These are phyloP conservation scores for Drosophila sechellia DNA, from an alignment of 1,140 invertebrate genomes.

Conservation along the genomic window DNA sequence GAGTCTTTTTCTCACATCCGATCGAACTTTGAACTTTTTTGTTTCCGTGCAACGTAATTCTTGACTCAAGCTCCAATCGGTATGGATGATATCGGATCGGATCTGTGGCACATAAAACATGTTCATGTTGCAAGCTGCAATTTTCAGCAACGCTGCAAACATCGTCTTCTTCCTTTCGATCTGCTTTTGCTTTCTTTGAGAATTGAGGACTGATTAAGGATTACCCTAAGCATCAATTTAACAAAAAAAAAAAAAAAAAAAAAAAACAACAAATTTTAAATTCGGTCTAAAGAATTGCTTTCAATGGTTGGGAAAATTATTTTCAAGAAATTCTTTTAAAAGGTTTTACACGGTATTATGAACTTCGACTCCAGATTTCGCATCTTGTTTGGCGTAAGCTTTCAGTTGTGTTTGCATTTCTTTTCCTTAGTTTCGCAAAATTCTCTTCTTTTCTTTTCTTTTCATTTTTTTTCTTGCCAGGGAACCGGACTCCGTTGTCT, in stretches of 20 bases:
- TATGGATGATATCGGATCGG: constrained; percentile 9
- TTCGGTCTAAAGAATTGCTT: no score
- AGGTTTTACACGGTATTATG: background rate
- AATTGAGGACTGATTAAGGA: background rate
- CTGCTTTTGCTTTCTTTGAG: constrained; percentile 38
- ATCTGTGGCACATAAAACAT: constrained; percentile 63
- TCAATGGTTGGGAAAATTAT: no score
- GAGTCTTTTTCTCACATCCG: background rate
- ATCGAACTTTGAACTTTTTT: background rate
- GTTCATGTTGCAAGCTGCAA: constrained; percentile 80
- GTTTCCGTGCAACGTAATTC: constrained; percentile 17
- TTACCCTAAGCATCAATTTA: background rate
- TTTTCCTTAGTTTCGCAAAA: constrained; percentile 13
- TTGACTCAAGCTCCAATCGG: constrained; percentile 19
- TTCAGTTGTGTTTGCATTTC: constrained; percentile 33
- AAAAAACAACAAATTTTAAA: no score
- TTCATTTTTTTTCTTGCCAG: constrained; percentile 25
- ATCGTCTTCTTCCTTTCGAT: constrained; percentile 32
- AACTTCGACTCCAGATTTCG: background rate
- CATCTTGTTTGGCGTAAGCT: constrained; percentile 37
- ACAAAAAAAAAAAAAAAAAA: no score
- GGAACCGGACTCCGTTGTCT: constrained; percentile 51
- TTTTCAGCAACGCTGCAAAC: constrained; percentile 25
- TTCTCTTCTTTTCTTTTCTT: constrained; percentile 2
- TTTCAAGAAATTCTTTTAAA: background rate